Conservation (phyloP, 2,113 vertebrate genomes). For the Malurus cyaneus region DNA sequence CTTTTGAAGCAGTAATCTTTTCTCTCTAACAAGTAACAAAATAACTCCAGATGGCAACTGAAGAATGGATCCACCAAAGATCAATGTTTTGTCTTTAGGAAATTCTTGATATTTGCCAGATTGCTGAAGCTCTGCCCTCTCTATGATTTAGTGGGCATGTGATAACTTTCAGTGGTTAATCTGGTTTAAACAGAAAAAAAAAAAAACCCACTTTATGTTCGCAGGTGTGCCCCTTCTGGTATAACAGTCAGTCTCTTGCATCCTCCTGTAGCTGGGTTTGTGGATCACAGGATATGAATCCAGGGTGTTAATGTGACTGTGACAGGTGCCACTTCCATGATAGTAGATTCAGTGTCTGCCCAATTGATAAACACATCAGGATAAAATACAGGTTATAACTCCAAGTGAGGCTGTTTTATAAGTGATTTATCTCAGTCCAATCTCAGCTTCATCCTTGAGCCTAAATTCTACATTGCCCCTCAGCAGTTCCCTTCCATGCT, state of each 20-base stretch:
- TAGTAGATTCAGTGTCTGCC: not conserved
- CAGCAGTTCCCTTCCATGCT: not conserved
- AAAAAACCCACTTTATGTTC: not conserved
- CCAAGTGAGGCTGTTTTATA: not conserved
- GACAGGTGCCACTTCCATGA: not conserved
- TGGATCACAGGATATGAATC: not conserved
- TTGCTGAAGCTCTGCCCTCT: not conserved
- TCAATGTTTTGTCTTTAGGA: not conserved
- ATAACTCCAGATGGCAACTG: not conserved
- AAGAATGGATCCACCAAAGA: not conserved
- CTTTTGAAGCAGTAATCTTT: not conserved
- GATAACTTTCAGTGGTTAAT: not conserved
- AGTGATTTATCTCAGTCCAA: not conserved
- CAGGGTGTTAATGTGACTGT: not conserved
- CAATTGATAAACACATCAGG: not conserved
- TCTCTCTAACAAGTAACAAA: not conserved
- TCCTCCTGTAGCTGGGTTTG: not conserved
- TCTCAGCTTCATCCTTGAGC: not conserved
- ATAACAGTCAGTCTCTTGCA: not conserved
- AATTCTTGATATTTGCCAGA: not conserved
- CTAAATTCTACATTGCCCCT: not conserved
- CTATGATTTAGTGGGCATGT: not conserved
- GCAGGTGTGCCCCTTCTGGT: not conserved
- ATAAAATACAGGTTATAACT: not conserved
- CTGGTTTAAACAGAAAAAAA: not conserved